Base-by-base conservation (phyloP, 2,113 vertebrate genomes). In the Eira barbara region DNA sequence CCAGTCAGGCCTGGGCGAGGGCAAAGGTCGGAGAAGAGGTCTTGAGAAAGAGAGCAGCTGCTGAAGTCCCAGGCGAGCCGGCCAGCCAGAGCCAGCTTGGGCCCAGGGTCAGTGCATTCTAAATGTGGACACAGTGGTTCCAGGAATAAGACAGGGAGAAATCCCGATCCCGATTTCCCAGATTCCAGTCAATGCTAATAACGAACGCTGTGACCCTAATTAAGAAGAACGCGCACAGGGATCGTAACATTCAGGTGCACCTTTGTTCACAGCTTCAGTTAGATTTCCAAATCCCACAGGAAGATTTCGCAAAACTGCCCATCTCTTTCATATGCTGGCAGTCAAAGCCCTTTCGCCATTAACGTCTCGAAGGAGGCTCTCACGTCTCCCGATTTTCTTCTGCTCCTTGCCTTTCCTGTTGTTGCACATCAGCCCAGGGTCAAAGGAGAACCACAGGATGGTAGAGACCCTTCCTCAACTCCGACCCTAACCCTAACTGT, bases 31-130 rank as follows among this genome's bases (percentile, higher is more conserved):
- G 69, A 52, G 69, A 74, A 29, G 76, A 86, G 42, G 31, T 78
- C 80, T 45, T 95, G 71, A 90, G 93, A 87, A 87, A 86, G 4
- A 86, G 25, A 45, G 49, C 89, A 74, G 55, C 52, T 95, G 81
- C 39, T 7, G 3, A 29, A 8, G 47, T 79, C 9, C 61, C 74
- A 9, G 23, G 67, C 1, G 20, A 67, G 57, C 74, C 91, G 49
- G n/a, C 31, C 31, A 87, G 29, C n/a, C 31, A 7, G 21, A 63
- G 81, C 25, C 47, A 6, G 13, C 42, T 15, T 12, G n/a, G 47
- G 25, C 29, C 42, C 34, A 2, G 59, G 42, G 49, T 89, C 36
- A 63, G 61, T n/a, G 29, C 11, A 5, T 65, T 71, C 71, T 93
- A 42, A 61, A 69, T 7, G 47, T 81, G 67, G 88, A 76, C 15